A percentile compares a stretch with the other conserved stretches of the same genome.
phyloP scores from a whole-genome alignment of 2,113 vertebrate genomes.

The Hylia prasina region DNA sequence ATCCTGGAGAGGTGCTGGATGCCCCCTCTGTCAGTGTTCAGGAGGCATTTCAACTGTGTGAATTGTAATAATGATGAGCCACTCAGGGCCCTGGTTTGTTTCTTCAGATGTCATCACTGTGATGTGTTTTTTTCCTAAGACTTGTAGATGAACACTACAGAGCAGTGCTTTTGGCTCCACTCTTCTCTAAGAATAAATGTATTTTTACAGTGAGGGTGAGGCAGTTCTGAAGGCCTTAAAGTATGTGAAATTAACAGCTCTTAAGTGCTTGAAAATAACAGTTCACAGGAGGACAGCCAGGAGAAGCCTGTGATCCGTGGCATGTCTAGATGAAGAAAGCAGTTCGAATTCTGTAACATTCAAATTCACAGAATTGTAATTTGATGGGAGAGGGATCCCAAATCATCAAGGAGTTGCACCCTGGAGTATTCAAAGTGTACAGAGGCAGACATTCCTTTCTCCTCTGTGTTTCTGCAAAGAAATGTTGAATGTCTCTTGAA shows the following conservation, averaged over 20 bases:
- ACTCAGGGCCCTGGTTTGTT: neutral
- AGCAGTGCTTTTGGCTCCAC: neutral
- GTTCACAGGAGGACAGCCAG: neutral
- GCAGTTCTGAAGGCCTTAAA: neutral
- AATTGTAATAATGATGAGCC: neutral
- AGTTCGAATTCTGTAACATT: neutral
- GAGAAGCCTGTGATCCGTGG: neutral
- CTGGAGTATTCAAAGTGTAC: neutral
- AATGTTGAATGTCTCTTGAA: neutral
- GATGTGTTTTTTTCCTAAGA: neutral
- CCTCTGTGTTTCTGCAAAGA: neutral
- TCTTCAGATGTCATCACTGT: neutral
- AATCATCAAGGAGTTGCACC: neutral
- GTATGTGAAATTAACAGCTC: neutral
- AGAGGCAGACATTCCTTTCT: neutral
- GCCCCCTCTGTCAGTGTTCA: neutral
- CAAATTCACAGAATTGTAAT: neutral
- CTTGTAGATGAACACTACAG: neutral
- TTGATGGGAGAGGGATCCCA: neutral
- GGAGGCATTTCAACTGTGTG: neutral
- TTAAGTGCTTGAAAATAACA: neutral
- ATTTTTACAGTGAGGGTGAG: neutral
- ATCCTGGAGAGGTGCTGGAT: rapidly evolving
- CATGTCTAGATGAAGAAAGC: neutral
- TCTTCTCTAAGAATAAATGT: neutral